A percentile compares a stretch with the other conserved stretches of the same genome.
Evolutionary conservation across 2,888 invertebrate species (phyloP).

Genomic region (Aphidoletes aphidimyza): DNA sequence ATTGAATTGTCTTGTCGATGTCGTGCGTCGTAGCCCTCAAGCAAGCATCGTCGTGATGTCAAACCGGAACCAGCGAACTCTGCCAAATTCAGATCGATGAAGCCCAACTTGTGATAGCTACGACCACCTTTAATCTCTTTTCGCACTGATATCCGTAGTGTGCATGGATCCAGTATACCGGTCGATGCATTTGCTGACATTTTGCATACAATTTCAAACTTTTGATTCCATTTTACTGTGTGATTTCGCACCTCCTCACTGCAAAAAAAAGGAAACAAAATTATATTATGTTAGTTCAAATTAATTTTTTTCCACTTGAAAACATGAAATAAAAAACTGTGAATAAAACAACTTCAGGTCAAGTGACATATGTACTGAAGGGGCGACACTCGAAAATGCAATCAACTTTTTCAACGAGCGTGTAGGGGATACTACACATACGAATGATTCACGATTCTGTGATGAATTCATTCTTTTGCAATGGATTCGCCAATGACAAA

Average conservation of each 20-base stretch:
- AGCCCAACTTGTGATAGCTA: conserved; percentile 83
- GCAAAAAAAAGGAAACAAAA: conserved; percentile 61
- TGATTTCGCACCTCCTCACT: conserved; percentile 95
- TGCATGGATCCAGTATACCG: conserved; percentile 92
- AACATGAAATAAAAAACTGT: too few relatives aligned
- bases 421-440: too few relatives aligned
- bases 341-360: too few relatives aligned
- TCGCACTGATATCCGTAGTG: conserved; percentile 92
- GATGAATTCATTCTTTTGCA: too few relatives aligned
- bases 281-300: too few relatives aligned
- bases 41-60: conserved; percentile 84
- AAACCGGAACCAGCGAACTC: conserved; percentile 95
- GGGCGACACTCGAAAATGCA: too few relatives aligned
- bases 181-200: conserved; percentile 97
- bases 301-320: too few relatives aligned
- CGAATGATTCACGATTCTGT: too few relatives aligned
- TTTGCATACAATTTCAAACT: conserved; percentile 93
- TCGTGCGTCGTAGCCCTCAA: conserved; percentile 94
- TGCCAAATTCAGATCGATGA: conserved; percentile 96
- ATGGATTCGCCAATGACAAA: too few relatives aligned
- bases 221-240: conserved; percentile 91
- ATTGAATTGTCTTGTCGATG: conserved; percentile 97
- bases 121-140: conserved; percentile 82
- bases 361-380: too few relatives aligned
- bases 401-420: too few relatives aligned